phyloP scores from a whole-genome alignment of 2,888 invertebrate species.

The Ochropleura plecta region DNA sequence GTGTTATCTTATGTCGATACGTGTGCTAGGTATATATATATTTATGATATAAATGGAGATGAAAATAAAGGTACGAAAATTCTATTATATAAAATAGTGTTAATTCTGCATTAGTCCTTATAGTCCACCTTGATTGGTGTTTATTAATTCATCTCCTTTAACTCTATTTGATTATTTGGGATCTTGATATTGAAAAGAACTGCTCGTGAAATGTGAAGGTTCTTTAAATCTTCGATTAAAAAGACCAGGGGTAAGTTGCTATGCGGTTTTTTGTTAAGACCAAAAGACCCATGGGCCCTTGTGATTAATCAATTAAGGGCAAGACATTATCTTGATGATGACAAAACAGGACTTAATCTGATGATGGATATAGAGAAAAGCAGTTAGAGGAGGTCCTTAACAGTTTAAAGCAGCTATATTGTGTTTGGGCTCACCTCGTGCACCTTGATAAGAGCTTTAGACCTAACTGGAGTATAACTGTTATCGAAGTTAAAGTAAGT shows the following conservation, averaged over 20 bases:
- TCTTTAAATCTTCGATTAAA: neutral
- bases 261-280: neutral
- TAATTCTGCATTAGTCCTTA: neutral
- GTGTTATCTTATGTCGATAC: neutral
- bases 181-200: neutral
- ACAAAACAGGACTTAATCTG: too few species aligned
- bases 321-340: neutral
- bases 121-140: neutral
- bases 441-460: too few species aligned
- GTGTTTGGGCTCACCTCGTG: too few species aligned
- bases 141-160: neutral
- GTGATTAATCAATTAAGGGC: neutral
- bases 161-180: neutral
- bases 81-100: neutral
- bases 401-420: too few species aligned
- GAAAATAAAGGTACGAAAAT: neutral
- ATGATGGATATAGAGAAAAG: too few species aligned
- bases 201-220: neutral
- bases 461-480: too few species aligned
- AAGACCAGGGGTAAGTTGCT: neutral
- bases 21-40: too few species aligned
- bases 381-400: too few species aligned
- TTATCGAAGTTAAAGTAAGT: too few species aligned
- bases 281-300: neutral
- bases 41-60: neutral